These are phyloP conservation scores for Microcebus tavaratra DNA, from an alignment of 2,113 vertebrate species.

Conservation along the genomic window DNA sequence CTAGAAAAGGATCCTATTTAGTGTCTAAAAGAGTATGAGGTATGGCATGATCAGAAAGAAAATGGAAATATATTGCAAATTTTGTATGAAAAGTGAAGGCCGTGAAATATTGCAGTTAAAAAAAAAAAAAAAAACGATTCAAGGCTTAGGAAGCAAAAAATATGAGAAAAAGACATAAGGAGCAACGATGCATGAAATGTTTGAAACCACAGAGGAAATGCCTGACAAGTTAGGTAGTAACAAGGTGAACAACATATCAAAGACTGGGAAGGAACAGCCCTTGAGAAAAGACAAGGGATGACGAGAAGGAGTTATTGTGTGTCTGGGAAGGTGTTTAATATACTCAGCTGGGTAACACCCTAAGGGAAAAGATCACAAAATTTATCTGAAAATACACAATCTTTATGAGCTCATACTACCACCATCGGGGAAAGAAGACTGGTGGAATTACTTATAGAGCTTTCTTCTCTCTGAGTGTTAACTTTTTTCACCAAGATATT, in stretches of 20 bases:
- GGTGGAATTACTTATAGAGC: constrained; percentile 60
- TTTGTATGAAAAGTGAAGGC: constrained; percentile 23
- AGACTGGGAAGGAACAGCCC: background rate
- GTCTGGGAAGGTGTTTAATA: constrained; percentile 75
- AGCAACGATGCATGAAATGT: constrained; percentile 78
- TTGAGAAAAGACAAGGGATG: constrained; percentile 51
- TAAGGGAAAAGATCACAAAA: constrained; percentile 61
- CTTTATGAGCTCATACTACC: constrained; percentile 66
- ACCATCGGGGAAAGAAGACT: constrained; percentile 42
- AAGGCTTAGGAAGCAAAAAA: constrained; percentile 62
- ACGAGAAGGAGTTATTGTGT: constrained; percentile 57
- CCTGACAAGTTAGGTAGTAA: constrained; percentile 71
- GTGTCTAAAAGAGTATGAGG: background rate
- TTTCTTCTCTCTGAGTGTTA: constrained; percentile 27
- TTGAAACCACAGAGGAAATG: constrained; percentile 79
- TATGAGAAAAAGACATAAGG: constrained; percentile 76
- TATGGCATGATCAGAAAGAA: background rate
- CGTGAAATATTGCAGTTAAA: constrained; percentile 37
- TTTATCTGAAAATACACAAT: constrained; percentile 69
- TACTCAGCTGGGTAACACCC: constrained; percentile 58
- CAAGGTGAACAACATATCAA: constrained; percentile 73
- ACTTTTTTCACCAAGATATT: constrained; percentile 16
- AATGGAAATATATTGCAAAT: background rate
- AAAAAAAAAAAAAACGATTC: constrained; percentile 60
- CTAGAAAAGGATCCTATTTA: background rate